Percentiles rank a stretch among this genome's conserved stretches.
Conservation (phyloP, 2,113 vertebrate species). For the Platysternon megacephalum region DNA sequence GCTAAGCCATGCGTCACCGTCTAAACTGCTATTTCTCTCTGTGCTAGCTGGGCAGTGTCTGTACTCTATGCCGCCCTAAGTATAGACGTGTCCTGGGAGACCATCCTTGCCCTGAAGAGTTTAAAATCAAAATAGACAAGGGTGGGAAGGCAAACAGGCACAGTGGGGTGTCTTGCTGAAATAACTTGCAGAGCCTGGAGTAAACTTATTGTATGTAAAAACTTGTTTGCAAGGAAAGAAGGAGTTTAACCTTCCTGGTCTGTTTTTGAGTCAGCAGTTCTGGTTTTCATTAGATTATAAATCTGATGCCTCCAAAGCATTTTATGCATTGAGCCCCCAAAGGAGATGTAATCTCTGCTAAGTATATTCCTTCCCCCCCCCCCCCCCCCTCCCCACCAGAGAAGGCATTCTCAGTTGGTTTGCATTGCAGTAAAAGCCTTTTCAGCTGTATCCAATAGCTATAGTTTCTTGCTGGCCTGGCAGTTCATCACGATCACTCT, state of each 20-base stretch:
- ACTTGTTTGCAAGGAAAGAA: neutral
- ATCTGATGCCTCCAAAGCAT: neutral
- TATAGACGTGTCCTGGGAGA: neutral
- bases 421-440: neutral
- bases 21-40: neutral
- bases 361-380: too few relatives aligned
- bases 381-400: too few relatives aligned
- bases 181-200: neutral
- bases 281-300: neutral
- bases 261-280: neutral
- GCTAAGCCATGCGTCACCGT: neutral
- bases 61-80: neutral
- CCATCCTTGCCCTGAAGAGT: neutral
- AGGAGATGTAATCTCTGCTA: neutral
- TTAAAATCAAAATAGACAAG: neutral
- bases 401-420: fast-evolving
- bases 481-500: neutral
- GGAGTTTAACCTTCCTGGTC: neutral
- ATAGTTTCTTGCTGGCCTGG: slow-evolving; percentile 46
- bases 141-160: neutral
- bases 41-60: neutral
- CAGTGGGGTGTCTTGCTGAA: neutral
- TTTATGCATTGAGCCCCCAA: neutral
- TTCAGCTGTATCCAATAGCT: neutral
- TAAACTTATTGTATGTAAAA: neutral